These are phyloP conservation scores for Gadus macrocephalus DNA, from an alignment of 2,113 vertebrate species.

Conservation along the genomic window DNA sequence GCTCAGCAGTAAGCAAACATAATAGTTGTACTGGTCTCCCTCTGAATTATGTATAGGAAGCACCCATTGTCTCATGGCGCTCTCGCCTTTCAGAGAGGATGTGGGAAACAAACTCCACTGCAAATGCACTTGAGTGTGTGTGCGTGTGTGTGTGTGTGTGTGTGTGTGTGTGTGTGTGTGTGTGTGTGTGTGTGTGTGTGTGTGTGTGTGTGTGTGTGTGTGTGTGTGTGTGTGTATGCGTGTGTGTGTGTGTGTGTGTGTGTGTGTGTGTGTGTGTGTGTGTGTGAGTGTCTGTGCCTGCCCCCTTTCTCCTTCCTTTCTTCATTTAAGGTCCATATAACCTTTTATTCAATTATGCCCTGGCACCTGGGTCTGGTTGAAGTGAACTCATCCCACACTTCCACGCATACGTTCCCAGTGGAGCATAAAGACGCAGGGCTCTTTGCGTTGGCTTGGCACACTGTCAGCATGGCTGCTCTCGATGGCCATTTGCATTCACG, in stretches of 20 bases:
- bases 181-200: no score
- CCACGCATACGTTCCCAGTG: constrained; percentile 65
- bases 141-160: constrained; percentile 20
- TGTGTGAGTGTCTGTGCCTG: constrained; percentile 12
- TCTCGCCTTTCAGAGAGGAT: constrained; percentile 62
- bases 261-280: background rate
- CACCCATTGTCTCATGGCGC: constrained; percentile 61
- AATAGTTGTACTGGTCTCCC: constrained; percentile 64
- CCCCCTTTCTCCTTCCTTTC: background rate
- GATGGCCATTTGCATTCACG: constrained; percentile 70
- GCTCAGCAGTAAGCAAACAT: constrained; percentile 67
- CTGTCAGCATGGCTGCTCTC: constrained; percentile 61
- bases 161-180: no score
- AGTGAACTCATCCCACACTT: constrained; percentile 69
- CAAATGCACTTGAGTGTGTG: constrained; percentile 62
- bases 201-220: no score
- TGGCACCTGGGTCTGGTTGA: constrained; percentile 69
- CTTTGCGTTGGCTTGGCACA: constrained; percentile 67
- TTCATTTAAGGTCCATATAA: constrained; percentile 58
- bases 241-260: no score
- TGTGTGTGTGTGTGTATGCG: no score
- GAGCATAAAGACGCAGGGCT: constrained; percentile 65
- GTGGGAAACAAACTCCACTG: constrained; percentile 68
- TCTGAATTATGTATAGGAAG: constrained; percentile 71
- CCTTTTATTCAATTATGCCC: constrained; percentile 69